A percentile compares a stretch with the other conserved stretches of the same genome.
Evolutionary conservation across 2,113 vertebrate species (phyloP).

Genomic region (Cricetomys ansorgei): DNA sequence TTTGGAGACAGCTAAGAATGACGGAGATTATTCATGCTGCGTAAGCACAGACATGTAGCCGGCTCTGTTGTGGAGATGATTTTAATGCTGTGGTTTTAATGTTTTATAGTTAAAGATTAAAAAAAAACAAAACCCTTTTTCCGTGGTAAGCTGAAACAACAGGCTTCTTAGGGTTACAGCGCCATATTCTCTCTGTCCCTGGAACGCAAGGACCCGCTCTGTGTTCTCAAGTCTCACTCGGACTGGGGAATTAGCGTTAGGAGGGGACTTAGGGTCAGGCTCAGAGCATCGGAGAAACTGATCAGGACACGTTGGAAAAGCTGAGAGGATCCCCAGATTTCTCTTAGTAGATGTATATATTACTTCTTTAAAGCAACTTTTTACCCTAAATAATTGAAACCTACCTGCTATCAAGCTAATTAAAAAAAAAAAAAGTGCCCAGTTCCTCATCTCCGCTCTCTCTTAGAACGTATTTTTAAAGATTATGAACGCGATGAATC

Average conservation of each 20-base stretch:
- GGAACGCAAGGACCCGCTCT: neutral
- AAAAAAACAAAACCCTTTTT: neutral
- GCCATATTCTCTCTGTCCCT: neutral
- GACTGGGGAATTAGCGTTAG: neutral
- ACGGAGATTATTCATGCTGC: neutral
- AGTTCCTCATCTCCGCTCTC: neutral
- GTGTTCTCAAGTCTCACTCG: neutral
- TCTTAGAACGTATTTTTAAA: conserved; percentile 25
- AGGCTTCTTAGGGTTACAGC: neutral
- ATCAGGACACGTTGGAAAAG: neutral
- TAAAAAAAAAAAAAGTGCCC: neutral
- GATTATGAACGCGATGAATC: neutral
- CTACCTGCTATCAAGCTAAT: neutral
- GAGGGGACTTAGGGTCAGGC: neutral
- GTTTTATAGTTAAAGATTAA: neutral
- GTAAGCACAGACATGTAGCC: neutral
- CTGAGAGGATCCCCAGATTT: neutral
- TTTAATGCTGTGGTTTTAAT: neutral
- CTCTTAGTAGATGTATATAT: neutral
- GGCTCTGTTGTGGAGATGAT: neutral
- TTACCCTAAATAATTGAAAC: neutral
- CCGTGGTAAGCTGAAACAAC: conserved; percentile 30
- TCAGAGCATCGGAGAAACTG: neutral
- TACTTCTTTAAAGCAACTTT: conserved; percentile 18
- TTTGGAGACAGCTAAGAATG: neutral